Evolutionary conservation across 2,888 invertebrate species (phyloP), one percentile per base, ranked within the genome.

Genomic region (Apamea anceps): DNA sequence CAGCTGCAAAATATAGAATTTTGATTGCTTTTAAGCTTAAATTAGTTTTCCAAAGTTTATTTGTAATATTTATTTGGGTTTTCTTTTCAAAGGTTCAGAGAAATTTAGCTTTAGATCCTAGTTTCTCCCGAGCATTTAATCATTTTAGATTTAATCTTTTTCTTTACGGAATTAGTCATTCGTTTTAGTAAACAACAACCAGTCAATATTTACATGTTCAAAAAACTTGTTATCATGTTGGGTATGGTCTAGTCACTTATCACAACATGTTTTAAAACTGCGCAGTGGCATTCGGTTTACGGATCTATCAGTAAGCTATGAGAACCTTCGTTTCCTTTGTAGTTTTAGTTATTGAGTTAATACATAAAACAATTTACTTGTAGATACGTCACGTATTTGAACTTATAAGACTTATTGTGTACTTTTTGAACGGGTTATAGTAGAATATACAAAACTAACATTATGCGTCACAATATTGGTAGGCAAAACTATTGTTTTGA

Each of bases 351-450:
- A 76, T 80, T 85, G 75, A 80, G 65, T 70, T 80, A 45, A 66
- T 73, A 82, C 73, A 80, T 72, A 68, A 81, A 79, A 82, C 75
- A 77, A 67, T 85, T 70, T 57, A 67, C 25, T 72, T 72, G 68
- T 78, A 88, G 88, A 89, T 88, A 89, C 57, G 65, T 72, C 88
- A 88, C 88, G 88, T 88, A 82, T 76, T 86, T 72, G n/a, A 71
- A 79, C 66, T 70, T 62, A 18, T 62, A 72, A 66, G 45, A 74
- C 71, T 71, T 13, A 63, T 65, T 74, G 60, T 63, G 28, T 63
- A 21, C 65, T 28, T 84, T 66, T 60, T 54, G 37, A 66, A 63
- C 28, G 51, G 48, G 37, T 66, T 72, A 51, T 77, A 62, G 21
- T 68, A 57, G 1, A 48, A 70, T 77, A 25, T 60, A 66, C 15